A percentile compares a stretch with the other conserved stretches of the same genome.
phyloP scores from a whole-genome alignment of 2,888 invertebrate species.

The Crioceris asparagi region DNA sequence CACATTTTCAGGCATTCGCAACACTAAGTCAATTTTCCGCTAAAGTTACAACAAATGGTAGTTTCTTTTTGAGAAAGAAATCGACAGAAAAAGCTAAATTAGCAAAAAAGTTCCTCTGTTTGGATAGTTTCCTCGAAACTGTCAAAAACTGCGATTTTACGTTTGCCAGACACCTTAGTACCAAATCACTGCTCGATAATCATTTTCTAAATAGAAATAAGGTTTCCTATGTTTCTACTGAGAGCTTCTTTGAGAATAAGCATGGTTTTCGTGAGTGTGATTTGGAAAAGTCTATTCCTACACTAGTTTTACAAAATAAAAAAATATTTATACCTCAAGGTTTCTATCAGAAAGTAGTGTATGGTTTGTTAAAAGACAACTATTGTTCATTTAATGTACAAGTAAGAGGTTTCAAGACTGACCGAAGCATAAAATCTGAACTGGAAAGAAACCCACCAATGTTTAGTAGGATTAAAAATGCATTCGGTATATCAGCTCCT shows the following conservation, averaged over 20 bases:
- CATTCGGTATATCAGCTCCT: slow-evolving; percentile 31
- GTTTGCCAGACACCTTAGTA: slow-evolving; percentile 31
- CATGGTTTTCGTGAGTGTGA: slow-evolving; percentile 33
- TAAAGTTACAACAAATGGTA: slow-evolving; percentile 36
- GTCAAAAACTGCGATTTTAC: slow-evolving; percentile 36
- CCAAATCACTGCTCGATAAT: slow-evolving; percentile 28
- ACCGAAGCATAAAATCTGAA: slow-evolving; percentile 60
- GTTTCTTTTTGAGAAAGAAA: slow-evolving; percentile 33
- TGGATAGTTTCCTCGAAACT: slow-evolving; percentile 39
- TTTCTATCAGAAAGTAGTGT: slow-evolving; percentile 30
- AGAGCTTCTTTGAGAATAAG: slow-evolving; percentile 40
- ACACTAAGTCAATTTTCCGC: slow-evolving; percentile 33
- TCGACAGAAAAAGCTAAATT: slow-evolving; percentile 25
- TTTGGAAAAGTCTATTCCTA: slow-evolving; percentile 27
- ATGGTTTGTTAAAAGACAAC: slow-evolving; percentile 27
- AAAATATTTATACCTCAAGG: slow-evolving; percentile 25
- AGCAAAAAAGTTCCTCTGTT: slow-evolving; percentile 30
- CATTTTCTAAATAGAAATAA: slow-evolving; percentile 32
- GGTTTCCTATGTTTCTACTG: slow-evolving; percentile 35
- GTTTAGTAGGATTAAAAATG: slow-evolving; percentile 53
- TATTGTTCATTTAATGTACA: slow-evolving; percentile 41
- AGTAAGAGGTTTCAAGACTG: slow-evolving; percentile 70
- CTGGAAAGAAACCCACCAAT: slow-evolving; percentile 60
- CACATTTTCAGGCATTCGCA: slow-evolving; percentile 17
- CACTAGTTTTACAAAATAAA: slow-evolving; percentile 24